Percentiles rank a stretch among this genome's conserved stretches.
These are phyloP conservation scores for Epinotia demarniana DNA, from an alignment of 2,888 invertebrate genomes.

Conservation along the genomic window DNA sequence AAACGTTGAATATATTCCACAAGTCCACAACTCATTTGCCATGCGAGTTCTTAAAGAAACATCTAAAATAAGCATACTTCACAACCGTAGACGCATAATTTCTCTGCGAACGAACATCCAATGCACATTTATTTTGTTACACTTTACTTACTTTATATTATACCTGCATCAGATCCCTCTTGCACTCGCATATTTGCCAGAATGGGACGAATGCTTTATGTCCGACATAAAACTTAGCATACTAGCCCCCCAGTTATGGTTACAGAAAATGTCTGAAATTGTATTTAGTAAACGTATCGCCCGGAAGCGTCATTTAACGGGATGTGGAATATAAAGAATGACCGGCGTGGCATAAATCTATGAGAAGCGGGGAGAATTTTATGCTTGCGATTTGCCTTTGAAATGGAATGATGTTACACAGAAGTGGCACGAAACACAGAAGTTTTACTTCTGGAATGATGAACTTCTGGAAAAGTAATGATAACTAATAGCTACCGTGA, in stretches of 20 bases:
- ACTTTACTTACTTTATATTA: constrained; percentile 1
- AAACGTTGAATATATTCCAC: neutral
- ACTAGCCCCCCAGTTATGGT: too few species aligned
- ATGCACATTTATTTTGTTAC: constrained; percentile 15
- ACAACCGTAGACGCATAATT: constrained; percentile 18
- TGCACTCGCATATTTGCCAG: too few species aligned
- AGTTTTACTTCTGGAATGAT: neutral
- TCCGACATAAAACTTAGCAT: too few species aligned
- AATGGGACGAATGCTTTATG: too few species aligned
- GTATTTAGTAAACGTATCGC: constrained; percentile 16
- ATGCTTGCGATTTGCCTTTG: constrained; percentile 30
- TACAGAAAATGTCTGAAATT: constrained; percentile 12
- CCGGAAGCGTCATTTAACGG: constrained; percentile 23
- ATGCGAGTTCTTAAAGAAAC: neutral
- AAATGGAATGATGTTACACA: constrained; percentile 20
- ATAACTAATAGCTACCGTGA: too few species aligned
- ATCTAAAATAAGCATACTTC: neutral
- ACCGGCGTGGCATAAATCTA: constrained; percentile 20
- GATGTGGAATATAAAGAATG: constrained; percentile 31
- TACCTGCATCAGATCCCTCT: too few species aligned
- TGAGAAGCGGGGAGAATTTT: constrained; percentile 32
- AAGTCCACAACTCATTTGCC: neutral
- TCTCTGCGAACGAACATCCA: constrained; percentile 17
- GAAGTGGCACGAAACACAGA: neutral
- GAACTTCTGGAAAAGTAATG: neutral